These are phyloP conservation scores for Artibeus jamaicensis DNA, from an alignment of 2,797 vertebrate species.

Conservation along the genomic window DNA sequence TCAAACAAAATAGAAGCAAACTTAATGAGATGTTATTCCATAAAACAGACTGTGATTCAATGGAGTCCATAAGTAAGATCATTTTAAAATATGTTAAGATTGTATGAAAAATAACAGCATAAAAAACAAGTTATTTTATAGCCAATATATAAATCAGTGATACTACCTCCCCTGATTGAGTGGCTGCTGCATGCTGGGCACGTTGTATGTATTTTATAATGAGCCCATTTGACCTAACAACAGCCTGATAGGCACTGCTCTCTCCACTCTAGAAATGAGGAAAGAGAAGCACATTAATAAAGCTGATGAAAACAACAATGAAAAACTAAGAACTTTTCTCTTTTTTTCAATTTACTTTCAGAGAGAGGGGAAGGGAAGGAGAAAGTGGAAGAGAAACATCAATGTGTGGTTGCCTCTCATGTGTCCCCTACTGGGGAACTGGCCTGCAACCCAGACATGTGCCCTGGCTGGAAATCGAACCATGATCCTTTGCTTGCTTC, in stretches of 20 bases:
- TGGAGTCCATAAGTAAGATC: background rate
- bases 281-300: background rate
- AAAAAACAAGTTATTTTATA: background rate
- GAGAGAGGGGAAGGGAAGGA: too few species aligned
- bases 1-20: conserved; percentile 21
- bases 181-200: background rate
- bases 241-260: background rate
- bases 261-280: background rate
- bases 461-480: too few species aligned
- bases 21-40: background rate
- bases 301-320: too few species aligned
- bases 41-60: background rate
- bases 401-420: too few species aligned
- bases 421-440: too few species aligned
- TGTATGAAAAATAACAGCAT: background rate
- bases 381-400: too few species aligned
- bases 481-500: too few species aligned
- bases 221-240: background rate
- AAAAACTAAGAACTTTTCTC: background rate
- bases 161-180: background rate
- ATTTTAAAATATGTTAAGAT: background rate
- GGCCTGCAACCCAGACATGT: too few species aligned
- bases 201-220: background rate
- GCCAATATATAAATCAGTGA: background rate
- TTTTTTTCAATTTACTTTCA: too few species aligned